Evolutionary conservation across 2,888 invertebrate species (phyloP), one percentile per base, ranked within the genome.

Genomic region (Ptilodon capucinus): DNA sequence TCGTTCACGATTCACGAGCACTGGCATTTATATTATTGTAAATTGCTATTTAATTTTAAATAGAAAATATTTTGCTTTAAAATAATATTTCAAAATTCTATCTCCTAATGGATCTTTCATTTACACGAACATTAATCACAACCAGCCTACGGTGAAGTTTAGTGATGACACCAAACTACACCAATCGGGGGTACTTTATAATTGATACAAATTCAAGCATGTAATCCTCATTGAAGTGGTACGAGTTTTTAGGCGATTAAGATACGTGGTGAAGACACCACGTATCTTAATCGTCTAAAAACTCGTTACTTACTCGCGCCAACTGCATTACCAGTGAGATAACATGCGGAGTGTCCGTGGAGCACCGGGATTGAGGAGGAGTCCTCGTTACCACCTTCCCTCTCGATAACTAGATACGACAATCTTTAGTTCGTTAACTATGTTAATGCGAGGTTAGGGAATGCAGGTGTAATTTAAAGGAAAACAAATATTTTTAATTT

Each of bases 1-100:
- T 16, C 17, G 35, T 35, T 16, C 17, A 35, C 44, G 62, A 59
- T 57, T 59, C 58, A 61, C 46, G 42, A 35, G 42, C 35, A 40
- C 52, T 61, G 35, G 35, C 17, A 3, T 61, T 48, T 44, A 46
- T 44, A 30, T 57, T 52, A 52, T 46, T 61, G 40, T 44, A 52
- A 57, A 61, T 52, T 48, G 52, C 39, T 42, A 28, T 58, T 58
- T 57, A 51, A 61, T 61, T 57, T 51, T 13, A 51, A 60, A 60
- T 46, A 55, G 11, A 17, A 17, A 35, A 35, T 35, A 35, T 18
- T 16, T 16, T 8, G 11, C 4, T 7, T 35, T 35, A 9, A n/a
- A 13, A 16, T 17, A 35, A 16, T 35, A 13, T 35, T 25, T 25
- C 11, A 25, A 28, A n/a, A 2, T 21, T 21, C 21, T 7, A 28